Conservation (phyloP, 2,888 invertebrate species). For the Aphodius sticticus region DNA sequence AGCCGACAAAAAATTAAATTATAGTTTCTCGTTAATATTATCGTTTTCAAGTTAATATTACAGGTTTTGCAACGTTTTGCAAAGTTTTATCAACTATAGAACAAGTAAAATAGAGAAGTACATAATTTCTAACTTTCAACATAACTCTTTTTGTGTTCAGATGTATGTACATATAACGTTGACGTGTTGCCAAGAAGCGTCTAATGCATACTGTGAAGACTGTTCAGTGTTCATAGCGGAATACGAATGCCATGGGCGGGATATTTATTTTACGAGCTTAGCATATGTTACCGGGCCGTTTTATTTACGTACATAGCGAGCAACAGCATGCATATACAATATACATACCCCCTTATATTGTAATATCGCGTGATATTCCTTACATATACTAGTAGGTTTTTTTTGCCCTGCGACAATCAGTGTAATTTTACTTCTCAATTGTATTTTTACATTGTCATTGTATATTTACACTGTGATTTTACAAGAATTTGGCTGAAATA, state of each 20-base stretch:
- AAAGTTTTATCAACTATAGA: not conserved
- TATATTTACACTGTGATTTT: too few relatives aligned
- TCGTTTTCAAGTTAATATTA: too few relatives aligned
- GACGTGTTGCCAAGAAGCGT: not conserved
- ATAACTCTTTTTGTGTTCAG: not conserved
- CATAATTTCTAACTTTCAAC: not conserved
- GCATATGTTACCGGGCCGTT: not conserved
- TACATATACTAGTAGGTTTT: too few relatives aligned
- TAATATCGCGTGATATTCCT: too few relatives aligned
- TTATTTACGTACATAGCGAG: not conserved
- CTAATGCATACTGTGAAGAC: not conserved
- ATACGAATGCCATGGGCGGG: not conserved
- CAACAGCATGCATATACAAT: too few relatives aligned
- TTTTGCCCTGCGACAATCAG: too few relatives aligned
- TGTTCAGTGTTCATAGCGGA: not conserved
- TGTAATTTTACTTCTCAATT: too few relatives aligned
- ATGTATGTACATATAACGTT: not conserved
- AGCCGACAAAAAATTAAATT: not conserved
- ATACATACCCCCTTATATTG: too few relatives aligned
- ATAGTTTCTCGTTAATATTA: too few relatives aligned
- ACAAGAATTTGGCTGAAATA: too few relatives aligned
- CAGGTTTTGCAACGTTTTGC: too few relatives aligned
- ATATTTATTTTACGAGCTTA: not conserved
- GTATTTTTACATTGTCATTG: too few relatives aligned
- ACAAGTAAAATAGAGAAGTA: not conserved